phyloP scores from a whole-genome alignment of 2,797 vertebrate species.

The Acrossocheilus fasciatus region DNA sequence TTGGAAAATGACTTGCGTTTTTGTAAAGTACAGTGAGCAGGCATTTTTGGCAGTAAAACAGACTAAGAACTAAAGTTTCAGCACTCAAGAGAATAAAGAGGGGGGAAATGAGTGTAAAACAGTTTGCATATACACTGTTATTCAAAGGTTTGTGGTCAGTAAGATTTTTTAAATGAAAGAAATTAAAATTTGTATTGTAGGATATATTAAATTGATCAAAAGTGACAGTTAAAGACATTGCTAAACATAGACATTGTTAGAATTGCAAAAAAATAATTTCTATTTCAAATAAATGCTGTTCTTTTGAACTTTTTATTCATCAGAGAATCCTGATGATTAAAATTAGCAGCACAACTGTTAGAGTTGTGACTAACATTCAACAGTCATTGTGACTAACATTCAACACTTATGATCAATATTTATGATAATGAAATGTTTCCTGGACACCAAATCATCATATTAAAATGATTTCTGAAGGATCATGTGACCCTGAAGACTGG shows the following conservation, averaged over 20 bases:
- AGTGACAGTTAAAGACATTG: neutral
- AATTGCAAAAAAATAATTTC: neutral
- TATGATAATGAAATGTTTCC: neutral
- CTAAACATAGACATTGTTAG: no score
- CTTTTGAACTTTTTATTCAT: neutral
- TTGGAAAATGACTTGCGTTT: neutral
- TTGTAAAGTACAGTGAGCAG: neutral
- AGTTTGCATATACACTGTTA: neutral
- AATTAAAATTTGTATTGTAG: neutral
- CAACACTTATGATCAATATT: neutral
- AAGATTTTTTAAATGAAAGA: neutral
- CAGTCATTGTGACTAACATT: neutral
- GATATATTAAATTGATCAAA: neutral
- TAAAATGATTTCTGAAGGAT: neutral
- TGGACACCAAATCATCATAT: neutral
- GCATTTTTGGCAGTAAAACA: neutral
- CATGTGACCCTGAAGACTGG: neutral
- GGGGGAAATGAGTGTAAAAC: neutral
- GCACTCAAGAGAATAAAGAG: neutral
- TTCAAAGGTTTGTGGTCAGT: neutral
- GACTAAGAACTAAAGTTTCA: neutral
- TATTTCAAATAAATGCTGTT: neutral
- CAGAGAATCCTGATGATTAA: no score
- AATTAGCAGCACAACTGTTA: neutral
- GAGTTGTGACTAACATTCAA: neutral